Evolutionary conservation across 2,797 vertebrate species (phyloP), one percentile per base, ranked within the genome.

Genomic region (Lacerta viridis): DNA sequence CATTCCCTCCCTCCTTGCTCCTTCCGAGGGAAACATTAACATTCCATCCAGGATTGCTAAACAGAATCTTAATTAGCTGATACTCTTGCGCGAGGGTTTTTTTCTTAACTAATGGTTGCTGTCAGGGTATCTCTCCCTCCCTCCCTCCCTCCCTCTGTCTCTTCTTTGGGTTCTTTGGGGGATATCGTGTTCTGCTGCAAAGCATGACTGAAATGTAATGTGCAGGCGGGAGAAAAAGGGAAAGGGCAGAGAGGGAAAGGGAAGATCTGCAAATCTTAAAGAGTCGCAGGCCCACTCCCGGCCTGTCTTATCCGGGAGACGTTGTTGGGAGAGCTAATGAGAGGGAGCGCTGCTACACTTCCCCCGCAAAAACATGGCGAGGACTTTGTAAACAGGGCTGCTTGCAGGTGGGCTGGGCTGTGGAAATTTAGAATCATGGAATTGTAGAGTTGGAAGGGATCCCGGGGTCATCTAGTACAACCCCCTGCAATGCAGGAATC

Each of bases 31-130:
- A 64, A 96, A 94, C 95, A 97, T 98, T 97, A 97, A 97, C 97
- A 98, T 98, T 98, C 97, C 96, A 95, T 96, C 95, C 95, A 96
- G 96, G 93, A 91, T 92, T 93, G 93, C 95, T 97, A 97, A 97
- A 97, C 96, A 97, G 96, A 98, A 98, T 97, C 96, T 97, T 97
- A 97, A 98, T 97, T 97, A 97, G 96, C 95, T 95, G 96, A 97
- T 97, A 96, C 95, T 96, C 96, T 96, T 93, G 95, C 96, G 96
- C 95, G 95, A 96, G 95, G 94, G 96, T 93, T 97, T 97, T 96
- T 96, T 95, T 96, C 93, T 95, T 95, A 96, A 97, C 96, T 97
- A 97, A 97, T 96, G 95, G 96, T 96, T 95, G 96, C 96, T 97
- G 97, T 97, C 97, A 97, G 96, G 92, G 94, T 96, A 90, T 95